These are phyloP conservation scores for Drosophila lacteicornis DNA, from an alignment of 1,140 invertebrate genomes.

Conservation along the genomic window DNA sequence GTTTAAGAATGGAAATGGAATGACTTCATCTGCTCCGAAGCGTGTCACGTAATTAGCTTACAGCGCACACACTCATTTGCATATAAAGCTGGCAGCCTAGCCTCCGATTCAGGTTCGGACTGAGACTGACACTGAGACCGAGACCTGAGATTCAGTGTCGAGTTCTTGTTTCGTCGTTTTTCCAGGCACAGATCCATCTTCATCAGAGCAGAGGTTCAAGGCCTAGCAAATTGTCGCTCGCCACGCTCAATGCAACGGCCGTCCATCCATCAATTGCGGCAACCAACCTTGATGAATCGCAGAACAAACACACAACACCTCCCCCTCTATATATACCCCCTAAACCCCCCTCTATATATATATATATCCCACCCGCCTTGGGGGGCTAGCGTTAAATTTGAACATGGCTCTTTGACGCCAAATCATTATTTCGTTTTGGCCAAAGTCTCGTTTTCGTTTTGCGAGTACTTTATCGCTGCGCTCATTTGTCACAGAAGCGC, in stretches of 20 bases:
- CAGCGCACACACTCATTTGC: conserved; percentile 66
- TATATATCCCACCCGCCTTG: conserved; percentile 9
- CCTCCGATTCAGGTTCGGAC: conserved; percentile 32
- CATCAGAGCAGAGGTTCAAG: conserved; percentile 74
- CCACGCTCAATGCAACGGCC: conserved; percentile 51
- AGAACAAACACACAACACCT: conserved; percentile 55
- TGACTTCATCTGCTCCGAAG: conserved; percentile 74
- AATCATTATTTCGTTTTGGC: conserved; percentile 53
- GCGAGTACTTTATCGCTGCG: conserved; percentile 28
- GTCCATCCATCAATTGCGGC: conserved; percentile 71
- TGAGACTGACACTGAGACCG: not conserved
- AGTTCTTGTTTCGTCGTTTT: conserved; percentile 29
- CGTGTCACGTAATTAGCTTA: conserved; percentile 78
- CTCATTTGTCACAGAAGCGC: conserved; percentile 62
- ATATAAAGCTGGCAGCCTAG: conserved; percentile 67
- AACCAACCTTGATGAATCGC: conserved; percentile 58
- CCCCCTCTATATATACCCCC: not conserved
- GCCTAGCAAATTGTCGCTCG: conserved; percentile 72
- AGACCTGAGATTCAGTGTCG: conserved; percentile 8
- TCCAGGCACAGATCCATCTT: conserved; percentile 48
- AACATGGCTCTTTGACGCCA: conserved; percentile 78
- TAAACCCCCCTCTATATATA: not conserved
- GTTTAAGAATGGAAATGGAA: conserved; percentile 39
- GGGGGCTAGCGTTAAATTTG: conserved; percentile 76
- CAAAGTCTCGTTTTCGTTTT: conserved; percentile 52